A percentile compares a stretch with the other conserved stretches of the same genome.
Conservation (phyloP, 1,140 invertebrate species). For the Oncopodura yosiiana region DNA sequence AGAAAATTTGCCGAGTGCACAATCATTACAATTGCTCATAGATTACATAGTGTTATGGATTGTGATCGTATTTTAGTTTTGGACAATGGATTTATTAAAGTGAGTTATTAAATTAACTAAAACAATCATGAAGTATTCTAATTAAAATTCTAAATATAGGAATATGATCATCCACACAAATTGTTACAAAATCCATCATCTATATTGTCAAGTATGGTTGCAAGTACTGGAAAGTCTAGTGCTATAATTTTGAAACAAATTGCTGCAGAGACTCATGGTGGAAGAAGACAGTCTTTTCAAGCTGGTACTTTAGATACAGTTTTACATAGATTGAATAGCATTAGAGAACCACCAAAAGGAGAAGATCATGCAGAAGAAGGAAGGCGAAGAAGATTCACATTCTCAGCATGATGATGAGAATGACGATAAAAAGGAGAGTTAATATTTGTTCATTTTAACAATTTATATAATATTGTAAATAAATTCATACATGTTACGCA, state of each 20-base stretch:
- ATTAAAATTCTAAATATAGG: conserved; percentile 7
- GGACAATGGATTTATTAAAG: conserved; percentile 19
- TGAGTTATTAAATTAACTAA: neutral
- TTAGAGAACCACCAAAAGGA: too few relatives aligned
- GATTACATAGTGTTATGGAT: conserved; percentile 29
- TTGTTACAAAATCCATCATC: conserved; percentile 27
- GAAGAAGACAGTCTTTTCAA: neutral
- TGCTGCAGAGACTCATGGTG: conserved; percentile 8
- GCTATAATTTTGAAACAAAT: conserved; percentile 10
- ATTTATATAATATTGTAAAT: too few relatives aligned
- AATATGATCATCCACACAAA: conserved; percentile 34
- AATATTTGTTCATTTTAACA: too few relatives aligned
- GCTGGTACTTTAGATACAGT: too few relatives aligned
- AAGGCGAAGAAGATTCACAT: too few relatives aligned
- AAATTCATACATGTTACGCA: too few relatives aligned
- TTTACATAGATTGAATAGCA: too few relatives aligned
- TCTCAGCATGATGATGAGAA: too few relatives aligned
- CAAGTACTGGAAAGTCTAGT: conserved; percentile 11
- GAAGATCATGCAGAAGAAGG: too few relatives aligned
- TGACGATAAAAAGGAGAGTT: too few relatives aligned
- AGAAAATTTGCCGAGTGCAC: conserved; percentile 23
- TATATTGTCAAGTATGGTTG: conserved; percentile 16
- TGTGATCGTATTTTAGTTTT: conserved; percentile 26
- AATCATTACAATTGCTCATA: conserved; percentile 28
- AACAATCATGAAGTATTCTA: neutral